Base-by-base conservation (phyloP, 2,888 invertebrate species). In the Graphium colonna region DNA sequence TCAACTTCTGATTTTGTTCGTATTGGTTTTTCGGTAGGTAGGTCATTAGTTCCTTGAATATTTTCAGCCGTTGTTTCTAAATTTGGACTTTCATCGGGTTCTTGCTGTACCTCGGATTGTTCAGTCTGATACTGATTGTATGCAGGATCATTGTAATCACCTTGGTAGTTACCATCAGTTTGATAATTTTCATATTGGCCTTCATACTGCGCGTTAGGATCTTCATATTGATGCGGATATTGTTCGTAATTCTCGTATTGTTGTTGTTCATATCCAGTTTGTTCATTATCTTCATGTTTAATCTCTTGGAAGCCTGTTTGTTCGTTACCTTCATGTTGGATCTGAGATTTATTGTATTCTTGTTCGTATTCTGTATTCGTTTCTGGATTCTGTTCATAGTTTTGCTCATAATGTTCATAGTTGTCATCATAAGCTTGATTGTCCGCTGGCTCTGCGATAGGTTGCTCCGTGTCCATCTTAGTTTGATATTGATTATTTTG, bases 221-320 rank as follows among this genome's bases (percentile, higher is more conserved):
- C 78, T 21, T 60, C 58, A 57, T 80, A 79, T 53, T 74, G 73
- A 55, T 77, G 73, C 44, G 73, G 73, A 60, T 77, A 77, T 17
- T 79, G 77, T 52, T 77, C 78, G 53, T 82, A 81, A 57, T 81
- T 78, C 56, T 78, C 78, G 47, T 79, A 79, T 49, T 81, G 75
- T 46, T 72, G 79, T 43, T 80, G 78, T 43, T 69, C 64, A 51
- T 73, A 75, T 51, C 66, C 69, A n/a, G 68, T 71, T 60, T 79
- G 75, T 50, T 75, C 77, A 56, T 74, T 76, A 59, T 77, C 75
- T 13, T 79, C 68, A 46, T 79, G 79, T 49, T 81, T 74, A 47
- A 72, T 79, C 44, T 80, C 78, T 43, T 69, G 64, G 51, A 73
- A 75, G 51, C 66, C 69, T n/a, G 68, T 71, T 60, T 79, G 75